phyloP scores from a whole-genome alignment of 2,797 vertebrate species.

The Petrocephalus sullivani region DNA sequence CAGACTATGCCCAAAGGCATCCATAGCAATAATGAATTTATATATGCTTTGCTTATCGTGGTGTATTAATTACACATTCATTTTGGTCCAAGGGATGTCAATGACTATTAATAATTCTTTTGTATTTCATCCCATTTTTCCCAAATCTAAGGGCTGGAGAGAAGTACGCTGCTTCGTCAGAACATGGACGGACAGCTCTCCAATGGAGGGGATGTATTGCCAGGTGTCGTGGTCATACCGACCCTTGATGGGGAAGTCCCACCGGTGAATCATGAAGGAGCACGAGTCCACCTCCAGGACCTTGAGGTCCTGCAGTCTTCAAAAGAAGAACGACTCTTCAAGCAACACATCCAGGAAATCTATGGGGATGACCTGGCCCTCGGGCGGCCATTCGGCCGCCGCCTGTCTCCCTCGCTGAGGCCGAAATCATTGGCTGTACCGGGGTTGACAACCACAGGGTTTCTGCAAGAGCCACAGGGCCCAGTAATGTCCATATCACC shows the following conservation, averaged over 20 bases:
- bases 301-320: constrained; percentile 66
- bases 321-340: constrained; percentile 62
- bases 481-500: constrained; percentile 97
- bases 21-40: background rate
- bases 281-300: constrained; percentile 72
- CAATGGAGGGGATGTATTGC: constrained; percentile 37
- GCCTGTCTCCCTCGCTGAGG: constrained; percentile 59
- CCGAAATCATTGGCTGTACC: constrained; percentile 89
- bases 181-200: constrained; percentile 37
- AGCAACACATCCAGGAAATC: constrained; percentile 67
- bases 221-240: constrained; percentile 59
- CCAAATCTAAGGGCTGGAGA: constrained; percentile 54
- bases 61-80: background rate
- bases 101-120: background rate
- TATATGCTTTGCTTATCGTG: background rate
- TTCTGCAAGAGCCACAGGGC: constrained; percentile 67
- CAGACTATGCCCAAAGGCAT: background rate
- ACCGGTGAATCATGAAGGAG: constrained; percentile 51
- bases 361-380: constrained; percentile 71
- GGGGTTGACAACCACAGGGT: constrained; percentile 69
- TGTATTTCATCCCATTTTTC: background rate
- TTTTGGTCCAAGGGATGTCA: background rate
- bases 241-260: constrained; percentile 70
- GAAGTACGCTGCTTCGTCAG: constrained; percentile 52
- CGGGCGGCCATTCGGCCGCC: constrained; percentile 53